phyloP scores from a whole-genome alignment of 1,140 invertebrate species.

The Drosophila bipectinata region DNA sequence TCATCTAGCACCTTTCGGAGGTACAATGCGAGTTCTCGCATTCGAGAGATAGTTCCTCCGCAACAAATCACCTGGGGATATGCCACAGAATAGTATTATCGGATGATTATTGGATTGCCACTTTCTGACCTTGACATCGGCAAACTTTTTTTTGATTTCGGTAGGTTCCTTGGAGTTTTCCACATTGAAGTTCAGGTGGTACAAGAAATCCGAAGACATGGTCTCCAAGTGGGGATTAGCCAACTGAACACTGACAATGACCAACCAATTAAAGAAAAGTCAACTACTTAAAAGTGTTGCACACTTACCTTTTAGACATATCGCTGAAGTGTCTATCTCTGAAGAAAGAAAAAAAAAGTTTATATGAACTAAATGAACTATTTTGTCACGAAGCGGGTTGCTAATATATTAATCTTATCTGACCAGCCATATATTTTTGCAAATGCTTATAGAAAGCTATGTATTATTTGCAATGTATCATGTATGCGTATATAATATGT shows the following conservation, averaged over 20 bases:
- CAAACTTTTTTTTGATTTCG: slow-evolving; percentile 92
- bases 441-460: no score
- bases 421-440: no score
- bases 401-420: no score
- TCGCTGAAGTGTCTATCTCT: not conserved
- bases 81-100: not conserved
- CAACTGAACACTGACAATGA: slow-evolving; percentile 65
- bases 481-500: no score
- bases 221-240: slow-evolving; percentile 89
- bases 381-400: not conserved
- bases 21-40: slow-evolving; percentile 94
- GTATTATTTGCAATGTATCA: no score
- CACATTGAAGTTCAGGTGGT: slow-evolving; percentile 91
- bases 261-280: not conserved
- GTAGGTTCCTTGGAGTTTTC: slow-evolving; percentile 86
- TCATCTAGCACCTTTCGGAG: slow-evolving; percentile 92
- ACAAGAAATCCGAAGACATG: slow-evolving; percentile 92
- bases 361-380: not conserved
- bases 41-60: slow-evolving; percentile 96
- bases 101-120: not conserved
- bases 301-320: slow-evolving; percentile 30
- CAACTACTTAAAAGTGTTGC: not conserved
- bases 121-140: slow-evolving; percentile 92
- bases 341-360: not conserved
- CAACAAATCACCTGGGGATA: slow-evolving; percentile 95